Conservation (phyloP, 2,888 invertebrate species). For the Epinotia demarniana region DNA sequence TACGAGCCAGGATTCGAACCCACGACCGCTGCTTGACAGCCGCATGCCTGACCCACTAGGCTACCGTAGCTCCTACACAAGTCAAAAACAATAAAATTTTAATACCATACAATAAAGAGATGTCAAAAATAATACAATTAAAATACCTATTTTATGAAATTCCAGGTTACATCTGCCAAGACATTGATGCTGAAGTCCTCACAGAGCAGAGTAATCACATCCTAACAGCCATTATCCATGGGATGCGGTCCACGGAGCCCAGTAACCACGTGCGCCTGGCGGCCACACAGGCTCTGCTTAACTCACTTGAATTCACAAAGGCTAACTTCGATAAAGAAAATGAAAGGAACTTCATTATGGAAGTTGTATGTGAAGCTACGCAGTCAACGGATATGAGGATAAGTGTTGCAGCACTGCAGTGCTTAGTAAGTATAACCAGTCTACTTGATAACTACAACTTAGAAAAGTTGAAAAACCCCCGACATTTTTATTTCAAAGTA, state of each 20-base stretch:
- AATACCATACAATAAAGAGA: no score
- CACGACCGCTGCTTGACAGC: no score
- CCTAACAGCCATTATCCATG: conserved; percentile 99
- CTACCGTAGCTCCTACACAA: no score
- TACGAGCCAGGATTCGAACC: no score
- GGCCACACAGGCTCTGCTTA: conserved; percentile 97
- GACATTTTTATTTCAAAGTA: no score
- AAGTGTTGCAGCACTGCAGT: conserved; percentile 98
- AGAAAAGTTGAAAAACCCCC: no score
- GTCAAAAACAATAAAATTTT: no score
- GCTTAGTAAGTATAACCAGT: conserved; percentile 87
- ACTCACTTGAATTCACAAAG: conserved; percentile 99
- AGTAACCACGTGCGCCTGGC: conserved; percentile 97
- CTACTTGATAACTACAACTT: no score
- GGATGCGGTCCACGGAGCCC: conserved; percentile 97
- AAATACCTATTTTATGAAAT: conserved; percentile 19
- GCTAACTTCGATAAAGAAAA: conserved; percentile 99
- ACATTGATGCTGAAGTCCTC: conserved; percentile 97
- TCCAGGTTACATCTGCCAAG: conserved; percentile 96
- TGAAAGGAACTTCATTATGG: conserved; percentile 99
- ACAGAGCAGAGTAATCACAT: conserved; percentile 97
- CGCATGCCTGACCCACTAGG: no score
- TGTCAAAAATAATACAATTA: no score
- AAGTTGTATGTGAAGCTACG: conserved; percentile 99
- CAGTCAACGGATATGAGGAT: conserved; percentile 96